These are phyloP conservation scores for Ptychodera flava DNA, from an alignment of 35 echinoderm and acorn worm species.

Conservation along the genomic window DNA sequence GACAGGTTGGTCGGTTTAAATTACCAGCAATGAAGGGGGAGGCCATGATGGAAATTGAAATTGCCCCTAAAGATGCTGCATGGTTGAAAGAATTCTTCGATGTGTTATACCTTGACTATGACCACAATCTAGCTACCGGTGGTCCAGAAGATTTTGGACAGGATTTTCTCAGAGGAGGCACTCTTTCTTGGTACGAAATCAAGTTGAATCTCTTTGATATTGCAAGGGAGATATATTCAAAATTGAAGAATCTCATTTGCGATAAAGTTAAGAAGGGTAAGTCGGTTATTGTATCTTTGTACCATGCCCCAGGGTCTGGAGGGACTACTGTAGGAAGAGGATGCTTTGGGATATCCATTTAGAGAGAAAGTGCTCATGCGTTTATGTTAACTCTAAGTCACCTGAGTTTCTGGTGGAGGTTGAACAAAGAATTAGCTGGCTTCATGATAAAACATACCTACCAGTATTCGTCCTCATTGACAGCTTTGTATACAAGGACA, in stretches of 20 bases:
- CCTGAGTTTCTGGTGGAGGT: background rate
- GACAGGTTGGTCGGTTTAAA: background rate
- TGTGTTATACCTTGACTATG: slow-evolving; percentile 15
- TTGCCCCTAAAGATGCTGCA: slow-evolving; percentile 4
- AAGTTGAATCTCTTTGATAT: slow-evolving; percentile 17
- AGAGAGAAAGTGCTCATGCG: slow-evolving; percentile 2
- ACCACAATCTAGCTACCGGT: background rate
- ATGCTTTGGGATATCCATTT: slow-evolving; percentile 40
- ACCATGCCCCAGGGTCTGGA: slow-evolving; percentile 32
- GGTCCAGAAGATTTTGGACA: background rate
- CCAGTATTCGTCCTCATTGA: slow-evolving; percentile 39
- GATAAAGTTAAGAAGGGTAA: background rate
- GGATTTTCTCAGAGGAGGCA: slow-evolving; percentile 24
- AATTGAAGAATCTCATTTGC: background rate
- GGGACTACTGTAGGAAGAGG: slow-evolving; percentile 38
- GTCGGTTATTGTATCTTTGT: slow-evolving; percentile 24
- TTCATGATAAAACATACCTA: slow-evolving; percentile 12
- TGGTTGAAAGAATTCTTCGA: slow-evolving; percentile 30
- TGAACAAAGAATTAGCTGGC: slow-evolving; percentile 12
- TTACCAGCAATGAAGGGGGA: background rate
- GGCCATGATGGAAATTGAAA: background rate
- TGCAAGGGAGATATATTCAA: background rate
- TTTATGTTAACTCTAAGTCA: background rate
- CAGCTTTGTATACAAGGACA: slow-evolving; percentile 13
- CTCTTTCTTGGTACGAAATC: slow-evolving; percentile 23